phyloP scores from a whole-genome alignment of 2,113 vertebrate genomes.

The Brachyistius frenatus region DNA sequence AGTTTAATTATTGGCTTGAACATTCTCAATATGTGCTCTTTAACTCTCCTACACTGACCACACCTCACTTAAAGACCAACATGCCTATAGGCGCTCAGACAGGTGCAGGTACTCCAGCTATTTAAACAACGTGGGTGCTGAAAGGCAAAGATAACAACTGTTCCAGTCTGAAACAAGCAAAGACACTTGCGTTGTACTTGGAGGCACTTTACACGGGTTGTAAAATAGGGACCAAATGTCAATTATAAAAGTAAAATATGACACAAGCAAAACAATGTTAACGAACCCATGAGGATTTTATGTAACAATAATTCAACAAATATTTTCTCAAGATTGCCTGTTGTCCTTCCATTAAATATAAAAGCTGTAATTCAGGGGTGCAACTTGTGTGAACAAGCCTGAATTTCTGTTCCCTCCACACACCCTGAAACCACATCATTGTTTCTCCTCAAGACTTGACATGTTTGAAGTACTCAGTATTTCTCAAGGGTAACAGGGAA shows the following conservation, averaged over 20 bases:
- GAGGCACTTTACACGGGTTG: no score
- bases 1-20: no score
- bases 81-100: no score
- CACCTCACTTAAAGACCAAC: no score
- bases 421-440: constrained; percentile 60
- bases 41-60: no score
- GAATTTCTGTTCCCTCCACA: constrained; percentile 55
- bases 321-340: constrained; percentile 8
- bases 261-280: neutral
- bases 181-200: no score
- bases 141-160: no score
- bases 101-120: no score
- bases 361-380: constrained; percentile 46
- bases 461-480: constrained; percentile 75
- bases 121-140: no score
- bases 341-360: constrained; percentile 29
- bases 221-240: no score
- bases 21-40: no score
- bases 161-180: no score
- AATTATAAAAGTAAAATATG: neutral
- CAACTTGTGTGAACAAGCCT: constrained; percentile 61
- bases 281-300: constrained; percentile 15
- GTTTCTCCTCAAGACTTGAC: constrained; percentile 68
- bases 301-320: constrained; percentile 3
- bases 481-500: constrained; percentile 74